Evolutionary conservation across 2,113 vertebrate genomes (phyloP), one percentile per base, ranked within the genome.

Genomic region (Pongo abelii): DNA sequence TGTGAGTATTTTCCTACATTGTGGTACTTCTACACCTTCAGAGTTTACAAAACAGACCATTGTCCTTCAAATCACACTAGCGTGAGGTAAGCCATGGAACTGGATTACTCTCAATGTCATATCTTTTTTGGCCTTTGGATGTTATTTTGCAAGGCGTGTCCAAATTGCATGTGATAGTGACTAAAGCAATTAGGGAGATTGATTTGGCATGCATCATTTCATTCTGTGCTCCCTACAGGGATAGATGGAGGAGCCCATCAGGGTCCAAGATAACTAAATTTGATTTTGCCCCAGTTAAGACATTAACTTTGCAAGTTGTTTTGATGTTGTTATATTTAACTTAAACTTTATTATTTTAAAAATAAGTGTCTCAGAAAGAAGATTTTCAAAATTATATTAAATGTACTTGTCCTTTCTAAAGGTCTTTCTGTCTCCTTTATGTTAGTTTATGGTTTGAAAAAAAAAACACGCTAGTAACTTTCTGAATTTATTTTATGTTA

Each of bases 131-230:
- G 80, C 84, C 52, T 87, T 95, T 84, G 75, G 84, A 84, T 94
- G 64, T 81, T 84, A 27, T 72, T 97, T 92, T 96, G 77, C 55
- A 97, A 72, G 84, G 84, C 48, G 84, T 78, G 64, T 95, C 81
- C 93, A 96, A 97, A 95, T 50, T 91, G 84, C 94, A 88, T 74
- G 93, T 70, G 89, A 84, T 40, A 25, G 91, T 96, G 96, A 97
- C 81, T 85, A 95, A 89, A 89, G 78, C 85, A 95, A 97, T 97
- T 91, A 93, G 38, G 88, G 70, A 97, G 96, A 97, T 89, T 81
- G 96, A 93, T 79, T 78, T 91, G 96, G 94, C 94, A 85, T 30
- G 27, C 83, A 57, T 32, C 16, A 69, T 77, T 97, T 92, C 93
- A 87, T 88, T 90, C 72, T 89, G 50, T 16, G 64, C 74, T 80